Conservation (phyloP, 2,888 invertebrate genomes). For the Lutraria lutraria region DNA sequence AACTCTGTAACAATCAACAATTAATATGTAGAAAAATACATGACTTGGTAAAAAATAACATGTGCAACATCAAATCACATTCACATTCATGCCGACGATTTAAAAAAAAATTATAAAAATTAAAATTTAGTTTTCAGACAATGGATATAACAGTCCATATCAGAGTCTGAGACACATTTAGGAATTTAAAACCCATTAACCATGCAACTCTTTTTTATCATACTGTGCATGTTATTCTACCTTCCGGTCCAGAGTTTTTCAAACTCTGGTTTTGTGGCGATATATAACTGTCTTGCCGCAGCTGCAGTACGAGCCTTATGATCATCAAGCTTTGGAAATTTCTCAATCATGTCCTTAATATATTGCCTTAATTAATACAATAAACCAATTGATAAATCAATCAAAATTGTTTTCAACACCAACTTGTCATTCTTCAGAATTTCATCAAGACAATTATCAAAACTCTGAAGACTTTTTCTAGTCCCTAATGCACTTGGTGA, state of each 20-base stretch:
- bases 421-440: neutral
- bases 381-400: neutral
- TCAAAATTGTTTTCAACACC: neutral
- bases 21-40: neutral
- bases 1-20: neutral
- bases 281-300: conserved; percentile 25
- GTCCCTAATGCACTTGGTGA: neutral
- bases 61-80: no score
- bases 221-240: conserved; percentile 22
- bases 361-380: conserved; percentile 35
- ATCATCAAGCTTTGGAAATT: conserved; percentile 36
- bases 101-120: no score
- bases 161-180: no score
- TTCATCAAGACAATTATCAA: neutral
- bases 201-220: neutral
- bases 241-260: conserved; percentile 45
- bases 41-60: neutral
- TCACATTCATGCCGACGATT: no score
- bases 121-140: no score
- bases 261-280: conserved; percentile 45
- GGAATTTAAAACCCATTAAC: neutral
- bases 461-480: neutral
- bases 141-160: no score
- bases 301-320: conserved; percentile 32
- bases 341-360: conserved; percentile 32